Evolutionary conservation across 2,888 invertebrate species (phyloP).

Genomic region (Thymelicus lineola): DNA sequence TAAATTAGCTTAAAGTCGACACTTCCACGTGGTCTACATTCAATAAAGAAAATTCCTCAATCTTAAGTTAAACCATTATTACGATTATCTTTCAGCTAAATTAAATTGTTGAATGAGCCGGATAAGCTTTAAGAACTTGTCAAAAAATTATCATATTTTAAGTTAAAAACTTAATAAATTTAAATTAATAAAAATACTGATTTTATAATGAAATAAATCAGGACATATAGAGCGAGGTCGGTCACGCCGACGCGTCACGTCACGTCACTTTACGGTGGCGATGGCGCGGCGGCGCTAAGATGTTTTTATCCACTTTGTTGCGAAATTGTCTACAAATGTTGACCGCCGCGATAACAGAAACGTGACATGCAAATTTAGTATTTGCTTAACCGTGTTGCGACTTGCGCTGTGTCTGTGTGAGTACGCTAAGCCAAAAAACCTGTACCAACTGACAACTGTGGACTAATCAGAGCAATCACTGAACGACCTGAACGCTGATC

Average conservation of each 20-base stretch:
- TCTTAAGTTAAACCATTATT: too few species aligned
- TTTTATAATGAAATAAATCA: neutral
- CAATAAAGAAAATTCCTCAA: too few species aligned
- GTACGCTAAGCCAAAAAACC: neutral
- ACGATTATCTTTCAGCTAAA: too few species aligned
- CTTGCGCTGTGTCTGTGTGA: too few species aligned
- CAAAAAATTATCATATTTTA: too few species aligned
- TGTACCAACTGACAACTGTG: neutral
- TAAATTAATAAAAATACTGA: neutral
- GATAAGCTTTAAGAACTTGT: too few species aligned
- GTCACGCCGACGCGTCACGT: constrained; percentile 4
- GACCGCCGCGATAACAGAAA: constrained; percentile 22
- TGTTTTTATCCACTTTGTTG: constrained; percentile 17
- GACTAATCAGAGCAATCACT: neutral
- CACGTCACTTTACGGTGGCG: neutral
- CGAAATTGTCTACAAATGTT: constrained; percentile 27
- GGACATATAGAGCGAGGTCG: constrained; percentile 17
- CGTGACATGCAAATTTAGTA: constrained; percentile 30
- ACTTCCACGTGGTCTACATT: too few species aligned
- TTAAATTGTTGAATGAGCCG: too few species aligned
- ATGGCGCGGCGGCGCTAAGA: constrained; percentile 1
- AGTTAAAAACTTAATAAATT: too few species aligned
- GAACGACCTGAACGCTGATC: too few species aligned
- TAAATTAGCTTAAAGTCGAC: too few species aligned
- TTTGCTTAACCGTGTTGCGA: neutral